These are phyloP conservation scores for Tachystola acroxantha DNA, from an alignment of 2,888 invertebrate genomes.

Conservation along the genomic window DNA sequence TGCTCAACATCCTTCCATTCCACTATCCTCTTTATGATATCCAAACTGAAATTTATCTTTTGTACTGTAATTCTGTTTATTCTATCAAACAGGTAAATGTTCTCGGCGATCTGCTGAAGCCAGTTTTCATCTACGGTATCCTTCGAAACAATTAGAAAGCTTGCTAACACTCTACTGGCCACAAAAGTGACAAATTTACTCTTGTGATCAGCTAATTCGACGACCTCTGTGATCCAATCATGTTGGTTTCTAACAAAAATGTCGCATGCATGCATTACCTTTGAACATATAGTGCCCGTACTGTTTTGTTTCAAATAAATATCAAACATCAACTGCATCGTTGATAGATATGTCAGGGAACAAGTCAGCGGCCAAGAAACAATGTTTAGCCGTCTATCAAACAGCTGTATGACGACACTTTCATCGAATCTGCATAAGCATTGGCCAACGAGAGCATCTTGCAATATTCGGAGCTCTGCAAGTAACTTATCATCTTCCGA, in stretches of 20 bases:
- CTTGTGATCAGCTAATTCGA: conserved; percentile 86
- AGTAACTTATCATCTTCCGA: conserved; percentile 59
- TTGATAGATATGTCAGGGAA: conserved; percentile 87
- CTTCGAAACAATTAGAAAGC: conserved; percentile 90
- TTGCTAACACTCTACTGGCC: conserved; percentile 87
- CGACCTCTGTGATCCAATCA: conserved; percentile 90
- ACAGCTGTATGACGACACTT: conserved; percentile 82
- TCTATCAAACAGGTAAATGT: conserved; percentile 82
- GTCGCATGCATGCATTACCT: conserved; percentile 88
- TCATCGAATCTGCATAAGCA: conserved; percentile 89
- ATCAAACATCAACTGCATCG: conserved; percentile 89
- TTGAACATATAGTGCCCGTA: conserved; percentile 88
- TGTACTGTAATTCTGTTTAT: conserved; percentile 82
- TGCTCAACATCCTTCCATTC: conserved; percentile 92
- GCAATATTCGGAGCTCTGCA: conserved; percentile 78
- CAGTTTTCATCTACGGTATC: conserved; percentile 88
- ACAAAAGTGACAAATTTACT: conserved; percentile 90
- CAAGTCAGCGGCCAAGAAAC: conserved; percentile 66
- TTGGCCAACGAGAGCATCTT: conserved; percentile 84
- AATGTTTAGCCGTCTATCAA: conserved; percentile 79
- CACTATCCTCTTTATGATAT: conserved; percentile 90
- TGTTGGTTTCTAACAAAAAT: conserved; percentile 88
- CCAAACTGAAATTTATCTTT: conserved; percentile 90
- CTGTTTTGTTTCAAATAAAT: conserved; percentile 91
- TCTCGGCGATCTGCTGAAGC: conserved; percentile 87